Evolutionary conservation across 2,888 invertebrate genomes (phyloP).

Genomic region (Cataglyphis altisquamis): DNA sequence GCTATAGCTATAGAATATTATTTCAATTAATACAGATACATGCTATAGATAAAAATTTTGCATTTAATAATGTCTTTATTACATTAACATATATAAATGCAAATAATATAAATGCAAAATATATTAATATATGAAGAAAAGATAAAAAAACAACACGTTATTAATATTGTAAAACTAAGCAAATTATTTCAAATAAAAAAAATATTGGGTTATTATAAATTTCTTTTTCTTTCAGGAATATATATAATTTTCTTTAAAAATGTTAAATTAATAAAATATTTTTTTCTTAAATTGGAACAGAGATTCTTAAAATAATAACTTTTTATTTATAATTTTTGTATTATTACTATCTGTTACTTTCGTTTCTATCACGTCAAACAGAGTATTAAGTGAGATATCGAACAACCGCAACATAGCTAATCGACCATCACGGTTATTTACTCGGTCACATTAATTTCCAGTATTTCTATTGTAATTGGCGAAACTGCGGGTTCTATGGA

Average conservation of each 20-base stretch:
- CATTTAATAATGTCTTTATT: neutral
- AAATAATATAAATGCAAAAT: conserved; percentile 20
- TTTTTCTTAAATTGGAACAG: neutral
- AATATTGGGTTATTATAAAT: neutral
- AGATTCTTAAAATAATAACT: neutral
- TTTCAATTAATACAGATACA: neutral
- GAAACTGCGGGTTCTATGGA: conserved; percentile 73
- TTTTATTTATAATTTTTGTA: neutral
- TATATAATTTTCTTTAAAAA: neutral
- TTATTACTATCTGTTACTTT: neutral
- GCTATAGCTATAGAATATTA: neutral
- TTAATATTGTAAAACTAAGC: too few relatives aligned
- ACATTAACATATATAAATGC: neutral
- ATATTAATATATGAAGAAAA: neutral
- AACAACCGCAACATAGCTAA: conserved; percentile 37
- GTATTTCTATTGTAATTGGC: conserved; percentile 72
- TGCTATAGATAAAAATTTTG: neutral
- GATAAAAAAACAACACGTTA: neutral
- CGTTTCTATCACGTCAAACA: neutral
- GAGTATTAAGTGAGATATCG: conserved; percentile 24
- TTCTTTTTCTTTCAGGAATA: neutral
- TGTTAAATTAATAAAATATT: neutral
- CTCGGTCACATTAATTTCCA: conserved; percentile 76
- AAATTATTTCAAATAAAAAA: neutral
- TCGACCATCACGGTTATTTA: conserved; percentile 68